Evolutionary conservation across 2,113 vertebrate species (phyloP).

Genomic region (Lamprologus speciosus): DNA sequence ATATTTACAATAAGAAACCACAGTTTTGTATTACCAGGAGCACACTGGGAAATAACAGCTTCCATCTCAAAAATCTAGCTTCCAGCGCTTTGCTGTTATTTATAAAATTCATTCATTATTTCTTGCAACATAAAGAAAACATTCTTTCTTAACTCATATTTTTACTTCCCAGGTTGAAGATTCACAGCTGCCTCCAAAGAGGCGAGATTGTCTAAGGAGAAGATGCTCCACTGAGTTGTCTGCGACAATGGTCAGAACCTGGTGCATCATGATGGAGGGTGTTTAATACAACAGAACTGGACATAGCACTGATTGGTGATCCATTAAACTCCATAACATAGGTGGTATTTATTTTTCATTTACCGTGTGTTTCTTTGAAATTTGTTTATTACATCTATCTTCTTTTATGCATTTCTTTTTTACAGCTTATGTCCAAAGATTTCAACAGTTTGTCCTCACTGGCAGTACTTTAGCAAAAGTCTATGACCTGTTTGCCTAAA

Average conservation of each 20-base stretch:
- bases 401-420: not conserved
- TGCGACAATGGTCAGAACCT: conserved; percentile 68
- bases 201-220: conserved; percentile 69
- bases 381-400: not conserved
- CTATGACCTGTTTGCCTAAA: conserved; percentile 45
- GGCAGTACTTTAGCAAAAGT: conserved; percentile 45
- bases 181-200: conserved; percentile 67
- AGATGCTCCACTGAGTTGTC: conserved; percentile 79
- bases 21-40: not conserved
- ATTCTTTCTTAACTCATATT: not conserved
- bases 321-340: conserved; percentile 70
- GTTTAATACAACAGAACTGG: conserved; percentile 28
- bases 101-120: not conserved
- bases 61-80: not conserved
- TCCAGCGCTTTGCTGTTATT: not conserved
- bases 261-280: conserved; percentile 62
- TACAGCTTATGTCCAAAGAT: conserved; percentile 55
- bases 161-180: conserved; percentile 68
- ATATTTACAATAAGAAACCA: not conserved
- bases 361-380: not conserved
- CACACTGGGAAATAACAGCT: not conserved
- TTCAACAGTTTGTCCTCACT: not conserved
- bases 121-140: not conserved
- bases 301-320: conserved; percentile 71
- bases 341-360: not conserved